Percentiles rank a stretch among this genome's conserved stretches.
phyloP scores from a whole-genome alignment of 2,797 vertebrate species.

The Scolopax rusticola region DNA sequence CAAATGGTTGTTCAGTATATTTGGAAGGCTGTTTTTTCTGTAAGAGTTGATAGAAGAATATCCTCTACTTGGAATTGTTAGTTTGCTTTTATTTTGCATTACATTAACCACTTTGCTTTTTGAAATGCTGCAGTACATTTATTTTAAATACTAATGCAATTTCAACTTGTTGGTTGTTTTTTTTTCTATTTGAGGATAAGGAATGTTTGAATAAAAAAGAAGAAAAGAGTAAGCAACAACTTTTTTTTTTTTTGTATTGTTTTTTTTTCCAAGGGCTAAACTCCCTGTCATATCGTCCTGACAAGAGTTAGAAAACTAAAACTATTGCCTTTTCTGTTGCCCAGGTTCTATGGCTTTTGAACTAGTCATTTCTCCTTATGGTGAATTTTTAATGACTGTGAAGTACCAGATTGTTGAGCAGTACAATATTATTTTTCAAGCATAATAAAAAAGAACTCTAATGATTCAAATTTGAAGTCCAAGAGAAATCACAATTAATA shows the following conservation, averaged over 20 bases:
- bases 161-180: not conserved
- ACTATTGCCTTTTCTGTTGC: not conserved
- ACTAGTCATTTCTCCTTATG: rapidly evolving
- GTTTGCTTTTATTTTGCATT: not conserved
- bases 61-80: not conserved
- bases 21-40: not conserved
- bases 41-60: not conserved
- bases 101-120: not conserved
- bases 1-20: not conserved
- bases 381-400: not conserved
- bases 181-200: not conserved
- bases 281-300: not conserved
- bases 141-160: not conserved
- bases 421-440: not conserved
- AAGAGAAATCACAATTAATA: not conserved
- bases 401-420: not conserved
- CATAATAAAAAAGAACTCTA: not conserved
- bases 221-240: not conserved
- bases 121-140: not conserved
- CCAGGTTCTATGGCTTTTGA: not conserved
- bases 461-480: not conserved
- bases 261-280: not conserved
- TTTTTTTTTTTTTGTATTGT: not conserved
- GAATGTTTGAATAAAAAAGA: not conserved
- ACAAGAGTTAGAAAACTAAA: not conserved